phyloP scores from a whole-genome alignment of 2,888 invertebrate genomes.

The Criorhina ranunculi region DNA sequence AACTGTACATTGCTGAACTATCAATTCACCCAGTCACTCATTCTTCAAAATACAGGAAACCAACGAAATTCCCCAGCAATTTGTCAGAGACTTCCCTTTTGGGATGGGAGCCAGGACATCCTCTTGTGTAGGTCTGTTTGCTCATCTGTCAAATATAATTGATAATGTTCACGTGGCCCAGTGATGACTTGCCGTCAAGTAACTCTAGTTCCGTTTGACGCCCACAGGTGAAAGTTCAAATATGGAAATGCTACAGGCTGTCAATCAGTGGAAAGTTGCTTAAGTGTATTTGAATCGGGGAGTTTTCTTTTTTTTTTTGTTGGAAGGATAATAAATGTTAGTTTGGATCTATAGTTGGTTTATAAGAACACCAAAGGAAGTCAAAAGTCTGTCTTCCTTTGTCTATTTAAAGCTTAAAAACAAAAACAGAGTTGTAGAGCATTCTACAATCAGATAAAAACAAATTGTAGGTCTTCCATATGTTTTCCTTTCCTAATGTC shows the following conservation, averaged over 20 bases:
- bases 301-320: constrained; percentile 11
- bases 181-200: constrained; percentile 28
- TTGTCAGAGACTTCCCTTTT: constrained; percentile 61
- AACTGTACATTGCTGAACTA: constrained; percentile 30
- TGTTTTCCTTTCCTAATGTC: constrained; percentile 10
- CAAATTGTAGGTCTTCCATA: not conserved
- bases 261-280: constrained; percentile 39
- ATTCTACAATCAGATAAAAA: no score
- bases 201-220: not conserved
- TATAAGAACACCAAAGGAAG: no score
- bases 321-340: constrained; percentile 46
- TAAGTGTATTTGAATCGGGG: constrained; percentile 26
- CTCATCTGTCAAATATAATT: constrained; percentile 73
- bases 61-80: constrained; percentile 61
- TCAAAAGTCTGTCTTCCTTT: no score
- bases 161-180: constrained; percentile 51
- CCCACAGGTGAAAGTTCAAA: constrained; percentile 57
- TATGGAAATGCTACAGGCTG: constrained; percentile 37
- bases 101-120: constrained; percentile 16
- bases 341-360: no score
- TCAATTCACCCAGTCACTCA: constrained; percentile 57
- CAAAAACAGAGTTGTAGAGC: no score
- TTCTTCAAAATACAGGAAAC: constrained; percentile 23
- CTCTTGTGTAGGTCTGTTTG: constrained; percentile 53
- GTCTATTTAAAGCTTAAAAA: no score